Evolutionary conservation across 2,888 invertebrate genomes (phyloP).

Genomic region (Penaeus monodon): DNA sequence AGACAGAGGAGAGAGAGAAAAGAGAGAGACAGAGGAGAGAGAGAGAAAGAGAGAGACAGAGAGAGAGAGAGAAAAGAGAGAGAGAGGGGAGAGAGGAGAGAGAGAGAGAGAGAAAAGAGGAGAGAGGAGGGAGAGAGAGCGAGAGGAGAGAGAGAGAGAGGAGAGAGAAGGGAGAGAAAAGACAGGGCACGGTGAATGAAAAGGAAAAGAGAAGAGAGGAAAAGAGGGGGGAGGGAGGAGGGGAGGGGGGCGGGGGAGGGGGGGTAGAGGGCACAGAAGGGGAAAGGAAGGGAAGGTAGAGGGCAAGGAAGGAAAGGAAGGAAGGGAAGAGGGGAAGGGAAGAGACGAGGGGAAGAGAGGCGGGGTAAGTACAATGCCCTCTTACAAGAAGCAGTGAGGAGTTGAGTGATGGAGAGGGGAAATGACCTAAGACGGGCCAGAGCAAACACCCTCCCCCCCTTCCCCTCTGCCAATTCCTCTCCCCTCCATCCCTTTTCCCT

Average conservation of each 20-base stretch:
- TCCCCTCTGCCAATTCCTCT: neutral
- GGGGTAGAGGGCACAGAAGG: neutral
- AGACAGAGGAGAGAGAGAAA: neutral
- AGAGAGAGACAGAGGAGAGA: neutral
- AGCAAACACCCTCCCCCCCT: neutral
- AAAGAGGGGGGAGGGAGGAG: neutral
- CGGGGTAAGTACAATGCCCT: neutral
- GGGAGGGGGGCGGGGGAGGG: neutral
- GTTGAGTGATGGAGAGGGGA: constrained; percentile 47
- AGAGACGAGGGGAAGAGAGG: neutral
- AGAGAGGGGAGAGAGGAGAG: neutral
- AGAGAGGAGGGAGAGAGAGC: neutral
- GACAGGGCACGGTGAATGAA: too few relatives aligned
- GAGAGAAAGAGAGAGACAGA: neutral
- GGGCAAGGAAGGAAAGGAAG: neutral
- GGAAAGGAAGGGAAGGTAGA: neutral
- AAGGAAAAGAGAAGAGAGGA: neutral
- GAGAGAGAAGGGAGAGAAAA: neutral
- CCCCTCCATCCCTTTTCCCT: neutral
- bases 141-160: too few relatives aligned
- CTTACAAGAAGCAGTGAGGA: constrained; percentile 24
- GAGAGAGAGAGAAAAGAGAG: neutral
- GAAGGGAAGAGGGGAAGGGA: neutral
- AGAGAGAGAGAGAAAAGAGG: neutral
- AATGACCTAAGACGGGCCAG: constrained; percentile 36